Conservation (phyloP, 2,888 invertebrate species). For the Notodonta dromedarius region DNA sequence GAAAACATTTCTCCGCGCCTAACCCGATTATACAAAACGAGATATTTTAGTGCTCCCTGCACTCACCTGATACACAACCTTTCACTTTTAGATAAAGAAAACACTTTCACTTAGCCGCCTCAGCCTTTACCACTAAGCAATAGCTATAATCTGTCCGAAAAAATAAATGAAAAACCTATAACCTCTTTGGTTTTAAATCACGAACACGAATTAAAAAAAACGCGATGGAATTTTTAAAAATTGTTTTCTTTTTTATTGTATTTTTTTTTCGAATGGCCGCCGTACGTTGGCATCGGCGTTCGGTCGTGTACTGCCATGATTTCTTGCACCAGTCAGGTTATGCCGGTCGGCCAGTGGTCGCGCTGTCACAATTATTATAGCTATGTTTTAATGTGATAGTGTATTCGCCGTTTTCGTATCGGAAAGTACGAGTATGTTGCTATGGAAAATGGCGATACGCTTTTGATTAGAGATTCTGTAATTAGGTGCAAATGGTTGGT, state of each 20-base stretch:
- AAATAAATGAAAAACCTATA: constrained; percentile 22
- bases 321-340: constrained; percentile 60
- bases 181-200: constrained; percentile 24
- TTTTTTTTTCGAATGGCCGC: constrained; percentile 37
- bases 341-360: constrained; percentile 53
- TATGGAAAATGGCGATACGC: constrained; percentile 51
- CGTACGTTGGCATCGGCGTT: constrained; percentile 50
- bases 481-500: not conserved
- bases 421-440: constrained; percentile 68
- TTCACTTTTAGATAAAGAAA: constrained; percentile 71
- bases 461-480: constrained; percentile 27
- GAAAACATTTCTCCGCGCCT: constrained; percentile 41
- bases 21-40: constrained; percentile 57
- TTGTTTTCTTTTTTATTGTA: constrained; percentile 29
- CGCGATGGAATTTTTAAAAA: constrained; percentile 35
- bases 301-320: constrained; percentile 60
- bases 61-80: constrained; percentile 62
- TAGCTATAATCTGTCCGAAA: constrained; percentile 19
- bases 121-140: constrained; percentile 31
- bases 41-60: constrained; percentile 51
- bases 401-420: constrained; percentile 37
- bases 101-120: constrained; percentile 71
- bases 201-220: constrained; percentile 28
- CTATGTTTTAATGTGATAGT: constrained; percentile 35
- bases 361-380: constrained; percentile 65